Evolutionary conservation across 30 jellyfish, hydroid and myxozoan species (phyloP).

Genomic region (Pelagia noctiluca): DNA sequence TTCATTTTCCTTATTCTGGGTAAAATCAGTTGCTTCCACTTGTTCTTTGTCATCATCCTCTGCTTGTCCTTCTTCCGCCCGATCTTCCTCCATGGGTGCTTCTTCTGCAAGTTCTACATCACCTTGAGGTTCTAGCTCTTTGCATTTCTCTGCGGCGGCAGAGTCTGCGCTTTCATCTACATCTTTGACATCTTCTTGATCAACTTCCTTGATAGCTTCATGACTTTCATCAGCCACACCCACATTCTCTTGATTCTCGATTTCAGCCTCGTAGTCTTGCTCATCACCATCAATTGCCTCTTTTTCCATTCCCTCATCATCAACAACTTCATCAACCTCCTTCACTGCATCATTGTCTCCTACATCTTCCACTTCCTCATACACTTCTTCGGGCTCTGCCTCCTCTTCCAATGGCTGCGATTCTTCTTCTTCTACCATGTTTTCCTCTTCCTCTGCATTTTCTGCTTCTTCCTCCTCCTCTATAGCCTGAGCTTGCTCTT

Average conservation of each 20-base stretch:
- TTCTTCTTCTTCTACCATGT: constrained; percentile 14
- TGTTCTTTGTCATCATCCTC: constrained; percentile 1
- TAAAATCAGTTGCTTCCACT: background rate
- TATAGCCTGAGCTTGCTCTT: background rate
- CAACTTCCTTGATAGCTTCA: background rate
- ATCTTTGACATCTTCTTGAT: constrained; percentile 14
- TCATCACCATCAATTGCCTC: constrained; percentile 4
- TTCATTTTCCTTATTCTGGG: background rate
- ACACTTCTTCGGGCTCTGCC: constrained; percentile 34
- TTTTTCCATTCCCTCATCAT: constrained; percentile 37
- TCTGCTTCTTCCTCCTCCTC: constrained; percentile 1
- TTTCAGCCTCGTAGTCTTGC: constrained; percentile 18
- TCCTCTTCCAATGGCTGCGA: constrained; percentile 19
- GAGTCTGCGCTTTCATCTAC: background rate
- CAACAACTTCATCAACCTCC: constrained; percentile 34
- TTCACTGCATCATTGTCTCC: constrained; percentile 16
- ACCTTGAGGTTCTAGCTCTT: constrained; percentile 33
- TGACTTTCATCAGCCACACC: constrained; percentile 20
- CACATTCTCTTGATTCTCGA: constrained; percentile 11
- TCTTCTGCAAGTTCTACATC: constrained; percentile 39
- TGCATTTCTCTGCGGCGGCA: background rate
- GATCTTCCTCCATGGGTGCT: constrained; percentile 18
- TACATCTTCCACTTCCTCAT: constrained; percentile 9
- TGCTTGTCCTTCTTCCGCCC: constrained; percentile 31
- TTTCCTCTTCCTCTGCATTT: constrained; percentile 5